Conservation (phyloP, 2,113 vertebrate species). For the Nibea albiflora region DNA sequence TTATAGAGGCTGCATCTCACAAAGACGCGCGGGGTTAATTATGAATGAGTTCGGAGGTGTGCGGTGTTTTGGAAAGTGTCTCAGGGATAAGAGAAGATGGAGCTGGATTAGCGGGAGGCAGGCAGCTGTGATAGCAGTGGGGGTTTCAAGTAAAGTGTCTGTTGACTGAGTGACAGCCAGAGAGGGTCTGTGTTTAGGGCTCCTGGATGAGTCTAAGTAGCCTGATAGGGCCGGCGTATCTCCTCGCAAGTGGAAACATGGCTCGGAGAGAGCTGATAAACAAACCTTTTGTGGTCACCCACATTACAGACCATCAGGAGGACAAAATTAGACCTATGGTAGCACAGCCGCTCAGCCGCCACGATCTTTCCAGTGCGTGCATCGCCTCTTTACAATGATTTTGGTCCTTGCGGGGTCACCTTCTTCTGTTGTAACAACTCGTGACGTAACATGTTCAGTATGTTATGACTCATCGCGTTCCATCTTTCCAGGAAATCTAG, state of each 20-base stretch:
- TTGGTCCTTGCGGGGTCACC: not conserved
- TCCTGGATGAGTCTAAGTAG: constrained; percentile 17
- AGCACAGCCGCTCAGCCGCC: constrained; percentile 35
- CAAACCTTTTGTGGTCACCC: constrained; percentile 38
- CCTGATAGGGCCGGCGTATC: not conserved
- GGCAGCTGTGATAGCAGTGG: constrained; percentile 30
- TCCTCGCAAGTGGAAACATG: constrained; percentile 34
- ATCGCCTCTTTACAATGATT: constrained; percentile 28
- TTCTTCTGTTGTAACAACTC: not conserved
- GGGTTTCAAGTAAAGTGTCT: constrained; percentile 13
- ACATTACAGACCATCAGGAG: not conserved
- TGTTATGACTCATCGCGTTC: not conserved
- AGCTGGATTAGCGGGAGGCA: constrained; percentile 38
- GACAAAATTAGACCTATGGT: constrained; percentile 59
- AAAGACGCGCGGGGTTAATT: constrained; percentile 6
- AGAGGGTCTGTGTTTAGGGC: constrained; percentile 10
- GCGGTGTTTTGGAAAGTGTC: constrained; percentile 35
- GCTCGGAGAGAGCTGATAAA: constrained; percentile 34
- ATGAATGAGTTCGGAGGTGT: not conserved
- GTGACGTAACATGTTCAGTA: not conserved
- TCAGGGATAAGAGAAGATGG: constrained; percentile 14
- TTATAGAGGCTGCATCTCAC: not conserved
- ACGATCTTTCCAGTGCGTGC: constrained; percentile 19
- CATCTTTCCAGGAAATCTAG: not conserved
- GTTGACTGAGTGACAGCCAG: constrained; percentile 31